Evolutionary conservation across 2,113 vertebrate genomes (phyloP).

Genomic region (Dicaeum eximium): DNA sequence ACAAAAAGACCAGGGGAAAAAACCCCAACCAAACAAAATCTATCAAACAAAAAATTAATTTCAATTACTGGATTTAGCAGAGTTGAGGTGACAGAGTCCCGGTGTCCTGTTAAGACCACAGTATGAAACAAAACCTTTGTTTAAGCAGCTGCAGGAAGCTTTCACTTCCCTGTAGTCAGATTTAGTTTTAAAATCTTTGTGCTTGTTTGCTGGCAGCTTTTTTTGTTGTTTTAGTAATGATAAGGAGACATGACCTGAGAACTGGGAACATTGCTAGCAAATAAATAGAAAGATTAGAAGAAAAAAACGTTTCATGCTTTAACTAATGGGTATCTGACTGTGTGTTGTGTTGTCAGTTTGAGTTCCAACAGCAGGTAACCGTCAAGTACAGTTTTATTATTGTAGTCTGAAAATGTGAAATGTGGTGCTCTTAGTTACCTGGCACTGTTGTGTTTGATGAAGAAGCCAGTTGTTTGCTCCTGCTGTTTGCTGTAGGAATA

Average conservation of each 20-base stretch:
- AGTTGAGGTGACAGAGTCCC: background rate
- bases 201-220: background rate
- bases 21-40: too few species aligned
- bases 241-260: background rate
- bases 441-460: background rate
- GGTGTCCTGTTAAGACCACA: background rate
- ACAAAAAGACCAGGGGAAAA: too few species aligned
- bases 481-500: background rate
- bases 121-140: background rate
- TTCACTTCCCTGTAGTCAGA: background rate
- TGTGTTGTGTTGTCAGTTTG: background rate
- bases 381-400: background rate
- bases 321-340: background rate
- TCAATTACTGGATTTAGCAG: background rate
- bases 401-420: background rate
- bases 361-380: background rate
- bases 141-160: slow-evolving; percentile 1
- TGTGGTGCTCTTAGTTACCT: background rate
- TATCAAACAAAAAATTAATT: background rate
- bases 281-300: background rate
- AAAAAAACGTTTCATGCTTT: background rate
- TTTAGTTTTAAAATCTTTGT: background rate
- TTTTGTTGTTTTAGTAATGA: background rate
- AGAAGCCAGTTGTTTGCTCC: background rate
- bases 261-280: background rate